Evolutionary conservation across 2,113 vertebrate species (phyloP), one percentile per base, ranked within the genome.

Genomic region (Myotis davidii): DNA sequence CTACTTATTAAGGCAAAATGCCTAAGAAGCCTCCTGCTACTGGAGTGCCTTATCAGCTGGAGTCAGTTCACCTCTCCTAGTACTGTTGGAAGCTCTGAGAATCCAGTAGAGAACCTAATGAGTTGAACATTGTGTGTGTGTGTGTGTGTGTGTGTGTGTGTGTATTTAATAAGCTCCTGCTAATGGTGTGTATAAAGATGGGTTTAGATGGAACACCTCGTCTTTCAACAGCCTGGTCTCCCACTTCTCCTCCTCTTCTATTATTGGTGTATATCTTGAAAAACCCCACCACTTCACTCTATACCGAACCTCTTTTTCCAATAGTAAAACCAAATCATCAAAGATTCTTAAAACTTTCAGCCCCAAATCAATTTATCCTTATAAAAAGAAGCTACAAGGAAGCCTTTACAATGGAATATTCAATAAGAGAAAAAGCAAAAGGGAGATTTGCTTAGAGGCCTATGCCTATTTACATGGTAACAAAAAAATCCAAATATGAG

Each of bases 401-500:
- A 95, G 88, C 59, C 16, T 84, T 81, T 59, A 23, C 37, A 67
- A 61, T 32, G 79, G 21, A 77, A 72, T 90, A 94, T 82, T 84
- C 37, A 84, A 56, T 76, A 89, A 42, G 29, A 94, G 18, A 95
- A 91, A 93, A 70, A 85, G 10, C 18, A 54, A 59, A 91, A 88
- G 45, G n/a, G 39, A 73, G 37, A 34, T 59, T 88, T 81, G 23
- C 52, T 61, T 48, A 42, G 67, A 82, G 72, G 39, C 42, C 72
- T 67, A 85, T 73, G 79, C n/a, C 34, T 90, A 88, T 95, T 96
- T 54, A 90, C n/a, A 65, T 82, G 67, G 82, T 67, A 94, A 96
- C 64, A 92, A 97, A 86, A 86, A 69, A 84, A 67, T 45, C 56
- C 48, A 93, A 91, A 94, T 85, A 76, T 84, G 59, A 72, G 72